Base-by-base conservation (phyloP, 2,797 vertebrate genomes). In the Triplophysa bombifrons region DNA sequence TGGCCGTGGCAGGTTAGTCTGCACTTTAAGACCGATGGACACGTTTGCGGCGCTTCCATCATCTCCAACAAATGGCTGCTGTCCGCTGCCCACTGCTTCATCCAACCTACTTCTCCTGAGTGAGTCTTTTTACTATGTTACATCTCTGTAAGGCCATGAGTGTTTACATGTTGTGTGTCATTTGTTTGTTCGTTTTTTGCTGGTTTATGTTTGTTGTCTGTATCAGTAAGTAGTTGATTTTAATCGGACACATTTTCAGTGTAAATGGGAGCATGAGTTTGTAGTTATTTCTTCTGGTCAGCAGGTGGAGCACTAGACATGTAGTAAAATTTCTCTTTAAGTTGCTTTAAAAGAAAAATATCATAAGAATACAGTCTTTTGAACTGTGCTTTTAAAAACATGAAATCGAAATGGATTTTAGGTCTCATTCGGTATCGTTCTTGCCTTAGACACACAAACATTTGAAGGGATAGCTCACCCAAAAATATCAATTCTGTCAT, bases 1-100 rank as follows among this genome's bases (percentile, higher is more conserved):
- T 95, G 93, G 94, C 94, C 94, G 3, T 95, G 94, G 94, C 94
- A 95, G 90, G 91, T 95, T 86, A 94, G 93, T 88, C 91, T 95
- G 51, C 93, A 94, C 86, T 92, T 91, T 73, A 0, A 0, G 78
- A 90, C 53, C 55, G 0, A 0, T 0, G 92, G 92, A 0, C 91
- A 90, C 0, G 72, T 72, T 2, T 95, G 94, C 0, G 94, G 94
- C 0, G 94, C 94, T 50, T 95, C 94, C 1, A 88, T 95, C 89
- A 85, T 95, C 82, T 93, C 91, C 2, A 27, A 89, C 0, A 88
- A 4, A 10, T 95, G 93, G 94, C 84, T 95, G 4, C 91, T 95
- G 19, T 92, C 89, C 0, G 93, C 94, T 1, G 34, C 93, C 34
- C 94, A 95, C 89, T 95, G 94, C 87, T 95, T 95, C 75, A 27